Base-by-base conservation (phyloP, 2,113 vertebrate species). In the Alexandromys fortis region DNA sequence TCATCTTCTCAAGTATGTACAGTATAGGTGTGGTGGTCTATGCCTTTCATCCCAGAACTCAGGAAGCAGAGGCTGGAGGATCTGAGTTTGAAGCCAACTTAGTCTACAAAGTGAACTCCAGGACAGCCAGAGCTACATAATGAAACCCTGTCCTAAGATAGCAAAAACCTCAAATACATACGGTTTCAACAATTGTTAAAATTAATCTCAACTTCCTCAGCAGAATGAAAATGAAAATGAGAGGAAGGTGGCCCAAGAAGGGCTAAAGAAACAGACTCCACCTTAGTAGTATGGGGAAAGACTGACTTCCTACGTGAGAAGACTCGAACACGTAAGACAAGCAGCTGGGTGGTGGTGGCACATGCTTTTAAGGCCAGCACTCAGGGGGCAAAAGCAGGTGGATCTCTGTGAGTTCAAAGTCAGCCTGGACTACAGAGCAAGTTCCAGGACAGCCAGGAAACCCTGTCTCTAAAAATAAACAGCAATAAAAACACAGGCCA, bases 211-310 rank as follows among this genome's bases (percentile, higher is more conserved):
- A 33, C 76, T 88, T 95, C 93, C 95, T 95, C 0, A 21, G 19
- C 67, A 70, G 67, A 96, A 86, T 1, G 75, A 55, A 65, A 89
- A 63, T 3, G 42, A 70, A 13, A 58, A 42, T 28, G 89, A 81
- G 65, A 95, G 92, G 88, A 96, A 97, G 73, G 2, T 17, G 88
- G 24, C 30, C 81, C 22, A 65, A 83, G 79, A 88, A 65, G 35
- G n/a, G 38, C 33, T 55, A 72, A 81, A 86, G 58, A 58, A 73
- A 77, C 2, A 70, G 49, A 35, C 73, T 61, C 58, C 14, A 3
- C 21, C 28, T 9, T 28, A 89, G 67, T n/a, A 12, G 33, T 42
- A 19, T 0, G 47, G n/a, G 33, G 81, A 68, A 82, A 94, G 45
- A 8, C 1, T 21, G 63, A 61, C 82, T 91, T 89, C 92, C 76